phyloP scores from a whole-genome alignment of 1,140 invertebrate genomes.

The Arion vulgaris region DNA sequence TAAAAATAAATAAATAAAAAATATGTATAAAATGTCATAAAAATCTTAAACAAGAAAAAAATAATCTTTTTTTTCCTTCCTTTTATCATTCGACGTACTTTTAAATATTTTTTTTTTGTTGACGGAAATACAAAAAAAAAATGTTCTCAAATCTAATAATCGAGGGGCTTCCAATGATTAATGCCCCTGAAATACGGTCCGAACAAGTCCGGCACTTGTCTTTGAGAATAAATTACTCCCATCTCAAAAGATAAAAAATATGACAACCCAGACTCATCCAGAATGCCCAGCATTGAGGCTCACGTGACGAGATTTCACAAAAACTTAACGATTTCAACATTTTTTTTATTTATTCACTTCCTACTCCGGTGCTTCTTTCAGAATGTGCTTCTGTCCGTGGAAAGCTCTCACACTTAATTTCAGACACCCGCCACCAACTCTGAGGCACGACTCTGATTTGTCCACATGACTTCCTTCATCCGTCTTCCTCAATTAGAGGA shows the following conservation, averaged over 20 bases:
- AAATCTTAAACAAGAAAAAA: too few relatives aligned
- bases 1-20: background rate
- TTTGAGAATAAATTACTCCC: background rate
- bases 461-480: constrained; percentile 8
- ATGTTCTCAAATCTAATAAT: background rate
- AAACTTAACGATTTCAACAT: constrained; percentile 6
- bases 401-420: constrained; percentile 4
- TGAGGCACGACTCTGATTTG: constrained; percentile 5
- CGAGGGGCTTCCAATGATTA: constrained; percentile 1
- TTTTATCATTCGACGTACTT: too few relatives aligned
- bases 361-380: background rate
- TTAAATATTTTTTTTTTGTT: background rate
- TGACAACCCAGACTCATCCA: background rate
- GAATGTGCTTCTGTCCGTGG: background rate
- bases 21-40: too few relatives aligned
- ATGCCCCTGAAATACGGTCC: background rate
- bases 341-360: constrained; percentile 8
- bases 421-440: background rate
- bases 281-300: background rate
- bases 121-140: background rate
- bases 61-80: too few relatives aligned
- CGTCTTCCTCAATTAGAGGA: background rate
- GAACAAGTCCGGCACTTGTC: background rate
- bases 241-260: background rate
- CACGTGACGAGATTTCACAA: background rate